Conservation (phyloP, 2,113 vertebrate genomes). For the Panthera leo region DNA sequence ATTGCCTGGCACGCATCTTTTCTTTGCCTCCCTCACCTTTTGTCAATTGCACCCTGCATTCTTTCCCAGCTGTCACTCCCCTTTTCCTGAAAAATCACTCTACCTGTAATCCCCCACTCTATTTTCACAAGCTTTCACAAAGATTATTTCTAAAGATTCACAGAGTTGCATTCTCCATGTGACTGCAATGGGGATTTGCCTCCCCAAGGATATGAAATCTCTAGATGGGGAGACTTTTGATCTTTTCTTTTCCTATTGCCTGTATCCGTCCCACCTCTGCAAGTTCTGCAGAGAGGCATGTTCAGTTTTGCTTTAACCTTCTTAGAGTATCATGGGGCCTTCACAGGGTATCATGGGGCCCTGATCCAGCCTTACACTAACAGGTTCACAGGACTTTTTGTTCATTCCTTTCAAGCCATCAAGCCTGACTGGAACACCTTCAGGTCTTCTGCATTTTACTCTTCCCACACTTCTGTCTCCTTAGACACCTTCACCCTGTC, state of each 20-base stretch:
- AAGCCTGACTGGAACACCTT: background rate
- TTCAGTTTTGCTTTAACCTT: background rate
- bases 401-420: background rate
- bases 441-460: background rate
- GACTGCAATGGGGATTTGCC: background rate
- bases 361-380: background rate
- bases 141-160: background rate
- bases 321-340: fast-evolving
- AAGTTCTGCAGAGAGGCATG: background rate
- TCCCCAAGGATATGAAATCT: background rate
- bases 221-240: background rate
- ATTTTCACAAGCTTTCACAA: background rate
- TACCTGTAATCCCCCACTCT: background rate
- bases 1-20: background rate
- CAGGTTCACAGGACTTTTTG: background rate
- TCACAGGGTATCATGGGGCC: background rate
- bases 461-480: background rate
- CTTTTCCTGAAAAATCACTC: background rate
- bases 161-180: background rate
- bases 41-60: background rate
- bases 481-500: background rate
- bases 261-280: background rate
- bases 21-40: fast-evolving
- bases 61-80: background rate
- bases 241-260: background rate